Percentiles rank a stretch among this genome's conserved stretches.
These are phyloP conservation scores for Elmis aenea DNA, from an alignment of 2,888 invertebrate species.

Conservation along the genomic window DNA sequence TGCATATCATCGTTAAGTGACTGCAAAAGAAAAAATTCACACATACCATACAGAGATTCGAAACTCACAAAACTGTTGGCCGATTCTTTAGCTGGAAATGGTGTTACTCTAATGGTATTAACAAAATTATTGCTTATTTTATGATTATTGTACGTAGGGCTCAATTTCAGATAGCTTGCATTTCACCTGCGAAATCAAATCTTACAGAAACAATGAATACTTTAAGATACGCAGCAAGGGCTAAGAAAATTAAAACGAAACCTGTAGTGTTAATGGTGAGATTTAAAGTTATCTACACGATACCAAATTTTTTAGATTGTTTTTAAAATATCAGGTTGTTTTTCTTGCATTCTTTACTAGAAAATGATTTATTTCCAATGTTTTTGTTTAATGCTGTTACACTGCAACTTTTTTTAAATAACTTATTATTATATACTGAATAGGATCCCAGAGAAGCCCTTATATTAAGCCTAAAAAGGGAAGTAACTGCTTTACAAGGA, in stretches of 20 bases:
- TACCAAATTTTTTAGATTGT: no score
- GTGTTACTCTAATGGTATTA: conserved; percentile 88
- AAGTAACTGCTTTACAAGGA: conserved; percentile 75
- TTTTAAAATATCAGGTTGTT: no score
- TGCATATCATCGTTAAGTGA: conserved; percentile 91
- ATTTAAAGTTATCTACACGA: conserved; percentile 8
- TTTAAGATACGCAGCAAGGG: conserved; percentile 84
- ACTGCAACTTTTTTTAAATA: neutral
- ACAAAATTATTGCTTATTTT: conserved; percentile 2
- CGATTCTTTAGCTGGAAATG: conserved; percentile 90
- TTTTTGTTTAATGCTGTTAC: no score
- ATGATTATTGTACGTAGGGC: no score
- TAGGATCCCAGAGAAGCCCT: conserved; percentile 90
- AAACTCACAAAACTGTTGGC: conserved; percentile 89
- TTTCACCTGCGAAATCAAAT: conserved; percentile 84
- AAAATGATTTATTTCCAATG: no score
- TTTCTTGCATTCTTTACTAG: no score
- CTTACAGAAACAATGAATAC: conserved; percentile 86
- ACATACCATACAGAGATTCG: conserved; percentile 92
- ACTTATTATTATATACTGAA: conserved; percentile 10
- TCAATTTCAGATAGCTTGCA: conserved; percentile 82
- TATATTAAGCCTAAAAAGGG: conserved; percentile 81
- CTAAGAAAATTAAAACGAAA: conserved; percentile 88
- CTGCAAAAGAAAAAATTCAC: conserved; percentile 69
- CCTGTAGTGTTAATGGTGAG: conserved; percentile 90